Conservation (phyloP, 1,140 invertebrate genomes). For the Trichonephila inaurata region DNA sequence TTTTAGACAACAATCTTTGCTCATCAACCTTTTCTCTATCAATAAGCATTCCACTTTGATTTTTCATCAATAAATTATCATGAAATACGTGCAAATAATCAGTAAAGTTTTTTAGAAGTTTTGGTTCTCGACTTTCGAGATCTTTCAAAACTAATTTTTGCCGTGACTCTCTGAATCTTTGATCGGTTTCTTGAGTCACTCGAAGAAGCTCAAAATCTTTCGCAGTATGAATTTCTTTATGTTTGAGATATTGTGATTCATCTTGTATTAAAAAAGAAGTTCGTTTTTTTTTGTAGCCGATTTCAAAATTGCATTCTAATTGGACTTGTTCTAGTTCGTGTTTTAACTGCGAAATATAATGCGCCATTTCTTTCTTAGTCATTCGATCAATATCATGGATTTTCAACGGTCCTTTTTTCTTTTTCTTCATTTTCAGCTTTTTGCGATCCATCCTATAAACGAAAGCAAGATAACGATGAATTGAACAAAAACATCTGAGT, state of each 20-base stretch:
- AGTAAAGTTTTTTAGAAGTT: neutral
- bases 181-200: neutral
- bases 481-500: no score
- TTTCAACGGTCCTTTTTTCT: neutral
- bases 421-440: neutral
- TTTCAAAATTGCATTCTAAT: neutral
- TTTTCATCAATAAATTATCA: neutral
- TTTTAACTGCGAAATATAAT: neutral
- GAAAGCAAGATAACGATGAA: no score
- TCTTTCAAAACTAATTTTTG: neutral
- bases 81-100: neutral
- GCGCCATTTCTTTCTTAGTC: neutral
- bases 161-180: neutral
- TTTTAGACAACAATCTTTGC: neutral
- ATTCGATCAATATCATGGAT: slow-evolving; percentile 15
- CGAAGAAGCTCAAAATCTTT: neutral
- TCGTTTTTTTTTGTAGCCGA: neutral
- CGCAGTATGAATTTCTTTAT: neutral
- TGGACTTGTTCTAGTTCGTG: neutral
- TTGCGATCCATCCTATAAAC: no score
- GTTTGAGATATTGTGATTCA: neutral
- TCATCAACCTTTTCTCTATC: neutral
- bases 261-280: neutral
- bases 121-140: neutral
- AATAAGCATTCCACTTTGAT: no score